These are phyloP conservation scores for Cotesia vestalis DNA, from an alignment of 1,140 invertebrate species.

Conservation along the genomic window DNA sequence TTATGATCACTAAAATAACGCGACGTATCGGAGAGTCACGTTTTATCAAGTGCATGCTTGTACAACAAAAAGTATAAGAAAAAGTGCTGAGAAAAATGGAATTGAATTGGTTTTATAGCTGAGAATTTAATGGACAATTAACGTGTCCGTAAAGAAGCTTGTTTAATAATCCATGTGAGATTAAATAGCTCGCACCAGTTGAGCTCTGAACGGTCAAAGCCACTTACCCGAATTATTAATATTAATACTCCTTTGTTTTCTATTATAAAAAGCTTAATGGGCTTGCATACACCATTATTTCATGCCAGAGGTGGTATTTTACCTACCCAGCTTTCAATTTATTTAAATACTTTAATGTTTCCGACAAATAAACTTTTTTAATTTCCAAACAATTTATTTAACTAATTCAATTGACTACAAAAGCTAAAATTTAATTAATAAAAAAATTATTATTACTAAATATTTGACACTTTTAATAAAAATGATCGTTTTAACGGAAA, in stretches of 20 bases:
- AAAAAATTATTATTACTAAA: no score
- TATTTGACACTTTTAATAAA: no score
- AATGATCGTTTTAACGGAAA: no score
- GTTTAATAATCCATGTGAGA: constrained; percentile 7
- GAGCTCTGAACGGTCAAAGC: neutral
- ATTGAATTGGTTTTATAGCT: neutral
- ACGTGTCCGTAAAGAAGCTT: neutral
- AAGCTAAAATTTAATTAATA: no score
- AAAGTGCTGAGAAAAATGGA: neutral
- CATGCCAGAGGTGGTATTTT: no score
- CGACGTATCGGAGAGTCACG: no score
- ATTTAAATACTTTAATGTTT: no score
- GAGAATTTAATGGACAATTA: constrained; percentile 1
- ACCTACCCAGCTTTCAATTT: no score
- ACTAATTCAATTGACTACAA: no score
- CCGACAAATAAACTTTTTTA: no score
- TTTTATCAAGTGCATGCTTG: neutral
- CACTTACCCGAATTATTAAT: constrained; percentile 22
- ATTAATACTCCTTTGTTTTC: neutral
- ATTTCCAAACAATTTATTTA: no score
- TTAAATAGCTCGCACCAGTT: constrained; percentile 16
- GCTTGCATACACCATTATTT: neutral
- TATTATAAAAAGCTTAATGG: constrained; percentile 11
- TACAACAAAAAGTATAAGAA: neutral
- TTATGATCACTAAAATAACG: no score